These are phyloP conservation scores for Geotrypetes seraphini DNA, from an alignment of 2,797 vertebrate genomes.

Conservation along the genomic window DNA sequence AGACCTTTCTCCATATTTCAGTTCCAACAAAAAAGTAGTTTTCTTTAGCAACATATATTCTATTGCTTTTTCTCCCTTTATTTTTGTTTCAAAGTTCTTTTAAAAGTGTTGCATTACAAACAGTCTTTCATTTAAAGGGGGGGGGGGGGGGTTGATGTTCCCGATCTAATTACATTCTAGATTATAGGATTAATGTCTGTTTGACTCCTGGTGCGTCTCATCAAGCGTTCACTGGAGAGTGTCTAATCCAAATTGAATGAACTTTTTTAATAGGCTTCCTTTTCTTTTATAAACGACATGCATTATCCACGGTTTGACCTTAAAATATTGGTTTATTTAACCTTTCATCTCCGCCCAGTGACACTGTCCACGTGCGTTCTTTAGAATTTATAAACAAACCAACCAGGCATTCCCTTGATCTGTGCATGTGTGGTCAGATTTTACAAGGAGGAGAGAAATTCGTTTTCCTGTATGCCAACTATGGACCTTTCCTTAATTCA, in stretches of 20 bases:
- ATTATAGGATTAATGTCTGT: slow-evolving; percentile 8
- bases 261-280: slow-evolving; percentile 52
- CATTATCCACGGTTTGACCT: slow-evolving; percentile 41
- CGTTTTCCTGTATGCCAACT: not conserved
- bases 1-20: too few species aligned
- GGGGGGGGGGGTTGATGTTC: too few species aligned
- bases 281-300: slow-evolving; percentile 29
- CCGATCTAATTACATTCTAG: slow-evolving; percentile 1
- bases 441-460: too few species aligned
- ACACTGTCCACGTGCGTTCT: slow-evolving; percentile 1
- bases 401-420: not conserved
- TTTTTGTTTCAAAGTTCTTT: too few species aligned
- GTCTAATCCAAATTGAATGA: slow-evolving; percentile 71
- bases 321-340: too few species aligned
- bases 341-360: too few species aligned
- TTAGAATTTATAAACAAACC: slow-evolving; percentile 44
- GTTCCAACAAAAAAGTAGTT: too few species aligned
- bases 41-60: too few species aligned
- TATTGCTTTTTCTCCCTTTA: too few species aligned
- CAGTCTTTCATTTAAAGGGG: not conserved
- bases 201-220: slow-evolving; percentile 1
- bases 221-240: slow-evolving; percentile 41
- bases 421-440: not conserved
- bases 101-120: not conserved
- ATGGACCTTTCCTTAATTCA: not conserved